These are phyloP conservation scores for Ivindomyrus marchei DNA, from an alignment of 2,113 vertebrate species.

Conservation along the genomic window DNA sequence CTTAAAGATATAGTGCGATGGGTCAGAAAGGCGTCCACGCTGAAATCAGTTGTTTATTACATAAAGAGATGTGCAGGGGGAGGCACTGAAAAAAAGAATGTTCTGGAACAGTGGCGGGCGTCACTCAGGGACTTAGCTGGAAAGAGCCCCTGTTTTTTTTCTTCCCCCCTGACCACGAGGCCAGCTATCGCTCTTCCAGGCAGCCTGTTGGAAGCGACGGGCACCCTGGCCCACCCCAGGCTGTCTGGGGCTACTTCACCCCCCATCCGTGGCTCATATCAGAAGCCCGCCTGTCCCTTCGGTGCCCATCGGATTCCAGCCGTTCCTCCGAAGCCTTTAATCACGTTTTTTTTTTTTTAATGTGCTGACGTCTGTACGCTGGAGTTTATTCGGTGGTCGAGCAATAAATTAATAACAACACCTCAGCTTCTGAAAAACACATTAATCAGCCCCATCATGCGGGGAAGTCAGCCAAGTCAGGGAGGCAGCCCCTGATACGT, in stretches of 20 bases:
- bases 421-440: constrained; percentile 37
- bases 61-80: neutral
- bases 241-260: neutral
- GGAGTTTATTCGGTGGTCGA: neutral
- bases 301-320: neutral
- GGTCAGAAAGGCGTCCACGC: neutral
- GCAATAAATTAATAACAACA: neutral
- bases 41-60: constrained; percentile 11
- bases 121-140: neutral
- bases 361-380: neutral
- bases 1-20: constrained; percentile 4
- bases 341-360: neutral
- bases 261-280: neutral
- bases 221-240: neutral
- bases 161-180: neutral
- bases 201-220: neutral
- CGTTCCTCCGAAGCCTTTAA: neutral
- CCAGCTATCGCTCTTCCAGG: neutral
- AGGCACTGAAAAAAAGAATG: neutral
- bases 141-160: neutral
- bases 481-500: neutral
- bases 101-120: neutral
- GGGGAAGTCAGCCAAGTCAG: constrained; percentile 8
- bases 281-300: neutral
- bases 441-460: constrained; percentile 38